These are phyloP conservation scores for Sula dactylatra DNA, from an alignment of 2,113 vertebrate genomes.

Conservation along the genomic window DNA sequence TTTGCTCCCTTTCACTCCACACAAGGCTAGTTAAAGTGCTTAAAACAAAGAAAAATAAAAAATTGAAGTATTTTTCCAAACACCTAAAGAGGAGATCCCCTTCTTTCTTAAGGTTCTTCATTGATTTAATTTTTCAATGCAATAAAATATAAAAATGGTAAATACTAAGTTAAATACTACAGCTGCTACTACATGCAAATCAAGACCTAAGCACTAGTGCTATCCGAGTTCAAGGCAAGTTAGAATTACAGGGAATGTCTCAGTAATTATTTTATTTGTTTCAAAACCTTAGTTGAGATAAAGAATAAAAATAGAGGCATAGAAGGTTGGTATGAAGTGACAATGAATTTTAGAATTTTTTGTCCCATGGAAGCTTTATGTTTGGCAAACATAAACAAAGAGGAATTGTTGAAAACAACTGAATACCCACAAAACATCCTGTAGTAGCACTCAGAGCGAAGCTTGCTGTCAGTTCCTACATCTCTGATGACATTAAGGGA, in stretches of 20 bases:
- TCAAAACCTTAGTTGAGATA: neutral
- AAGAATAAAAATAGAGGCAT: neutral
- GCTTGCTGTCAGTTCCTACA: neutral
- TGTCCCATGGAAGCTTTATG: neutral
- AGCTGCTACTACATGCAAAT: neutral
- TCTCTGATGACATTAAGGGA: neutral
- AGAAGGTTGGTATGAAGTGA: neutral
- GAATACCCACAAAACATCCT: neutral
- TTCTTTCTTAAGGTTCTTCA: too few relatives aligned
- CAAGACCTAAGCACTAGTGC: neutral
- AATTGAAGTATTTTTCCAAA: neutral
- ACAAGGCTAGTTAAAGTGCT: neutral
- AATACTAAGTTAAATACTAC: neutral
- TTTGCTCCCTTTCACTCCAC: neutral
- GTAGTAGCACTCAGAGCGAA: fast-evolving
- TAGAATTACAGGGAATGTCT: neutral
- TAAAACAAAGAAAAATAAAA: neutral
- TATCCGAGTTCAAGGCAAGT: neutral
- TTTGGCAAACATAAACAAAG: neutral
- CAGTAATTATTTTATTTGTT: neutral
- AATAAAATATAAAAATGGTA: neutral
- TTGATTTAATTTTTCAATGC: neutral
- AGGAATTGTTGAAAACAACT: neutral
- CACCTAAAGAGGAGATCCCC: too few relatives aligned
- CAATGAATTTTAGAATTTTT: neutral